phyloP scores from a whole-genome alignment of 2,113 vertebrate species.

The Myrmophylax atrothorax region DNA sequence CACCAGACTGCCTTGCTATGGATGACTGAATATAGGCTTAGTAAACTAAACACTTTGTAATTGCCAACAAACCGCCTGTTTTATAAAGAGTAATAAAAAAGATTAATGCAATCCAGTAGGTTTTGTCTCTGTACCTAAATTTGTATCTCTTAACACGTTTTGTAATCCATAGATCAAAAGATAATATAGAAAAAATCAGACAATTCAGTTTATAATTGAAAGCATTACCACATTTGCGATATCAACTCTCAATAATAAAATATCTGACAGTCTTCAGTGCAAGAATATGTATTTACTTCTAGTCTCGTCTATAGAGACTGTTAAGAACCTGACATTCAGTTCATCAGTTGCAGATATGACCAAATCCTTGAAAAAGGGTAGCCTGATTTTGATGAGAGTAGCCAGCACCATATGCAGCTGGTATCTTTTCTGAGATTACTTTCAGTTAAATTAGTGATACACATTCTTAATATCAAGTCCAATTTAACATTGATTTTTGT shows the following conservation, averaged over 20 bases:
- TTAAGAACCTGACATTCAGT: neutral
- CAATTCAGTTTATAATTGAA: neutral
- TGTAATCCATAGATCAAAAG: neutral
- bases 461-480: neutral
- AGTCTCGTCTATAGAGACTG: neutral
- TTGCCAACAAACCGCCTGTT: neutral
- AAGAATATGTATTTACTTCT: neutral
- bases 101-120: neutral
- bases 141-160: neutral
- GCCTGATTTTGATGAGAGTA: neutral
- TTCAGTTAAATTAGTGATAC: neutral
- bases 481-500: neutral
- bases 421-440: neutral
- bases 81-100: neutral
- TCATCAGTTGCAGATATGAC: neutral
- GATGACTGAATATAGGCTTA: neutral
- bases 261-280: neutral
- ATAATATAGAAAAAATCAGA: neutral
- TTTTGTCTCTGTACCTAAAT: neutral
- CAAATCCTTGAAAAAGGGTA: neutral
- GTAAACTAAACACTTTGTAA: neutral
- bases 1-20: neutral
- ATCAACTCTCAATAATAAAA: neutral
- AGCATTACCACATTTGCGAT: neutral
- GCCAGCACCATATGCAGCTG: neutral